Evolutionary conservation across 2,797 vertebrate genomes (phyloP), one percentile per base, ranked within the genome.

Genomic region (Lacerta agilis): DNA sequence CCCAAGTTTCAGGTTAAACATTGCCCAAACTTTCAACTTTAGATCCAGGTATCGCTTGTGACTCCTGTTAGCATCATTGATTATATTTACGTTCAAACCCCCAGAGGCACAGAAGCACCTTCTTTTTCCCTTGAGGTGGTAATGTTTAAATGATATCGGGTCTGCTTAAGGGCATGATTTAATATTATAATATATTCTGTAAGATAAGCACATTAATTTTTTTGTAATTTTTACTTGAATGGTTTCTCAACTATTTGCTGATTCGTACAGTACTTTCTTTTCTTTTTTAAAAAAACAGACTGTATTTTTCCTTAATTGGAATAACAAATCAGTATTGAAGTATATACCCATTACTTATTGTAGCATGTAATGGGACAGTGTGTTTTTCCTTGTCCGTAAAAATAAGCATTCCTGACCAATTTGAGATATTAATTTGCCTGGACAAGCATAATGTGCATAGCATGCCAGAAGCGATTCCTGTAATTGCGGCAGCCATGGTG

Each of bases 1-100:
- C 3, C 17, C 87, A 86, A 27, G n/a, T 87, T 80, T 76, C 83
- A 83, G 27, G 82, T 87, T 78, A 88, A 88, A 85, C 88, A 18
- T 58, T 88, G 43, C 11, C 45, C 86, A 73, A n/a, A n/a, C 8
- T 61, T 79, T 25, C 13, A 41, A 10, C 38, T 43, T 88, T n/a
- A 84, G 67, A 72, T 20, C 77, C 27, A 82, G 41, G 38, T 43
- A 5, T 15, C n/a, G 38, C 41, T 66, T 67, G 23, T 82, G 20
- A 38, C 20, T 6, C 41, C 69, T 55, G 27, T 67, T 73, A 64
- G 45, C 66, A 73, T 72, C 69, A 80, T 5, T n/a, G 61, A 4
- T 81, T 17, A 15, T 55, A 8, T 25, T 49, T 43, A 33, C 10
- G 64, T 67, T 38, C 36, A 45, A 43, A 7, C 18, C 38, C 25